Evolutionary conservation across 2,888 invertebrate genomes (phyloP), one percentile per base, ranked within the genome.

Genomic region (Plusia festucae): DNA sequence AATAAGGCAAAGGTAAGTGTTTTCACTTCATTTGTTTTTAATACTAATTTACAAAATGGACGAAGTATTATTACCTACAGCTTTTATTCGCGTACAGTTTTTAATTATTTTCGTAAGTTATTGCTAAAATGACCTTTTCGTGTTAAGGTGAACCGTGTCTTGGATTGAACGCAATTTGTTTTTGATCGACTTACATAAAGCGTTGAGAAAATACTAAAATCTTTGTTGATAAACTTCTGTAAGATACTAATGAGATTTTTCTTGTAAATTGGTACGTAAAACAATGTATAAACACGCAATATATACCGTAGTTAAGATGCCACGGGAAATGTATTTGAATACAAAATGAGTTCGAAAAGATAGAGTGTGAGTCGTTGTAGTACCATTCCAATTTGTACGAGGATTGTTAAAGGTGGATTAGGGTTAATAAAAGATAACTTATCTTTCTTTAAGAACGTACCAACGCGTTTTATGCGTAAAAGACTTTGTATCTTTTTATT

Each of bases 111-210:
- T 55, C 16, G 7, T 27, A 2, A 53, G 24, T 59, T 61, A 73
- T 56, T 49, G 27, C 20, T 40, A 61, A 64, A 44, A 65, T 78
- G 81, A 79, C 81, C 82, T 81, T 81, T 76, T 76, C 13, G 7
- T n/a, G 24, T 15, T 58, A 60, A 68, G 68, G 59, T 69, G 62
- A 69, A 60, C 70, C 32, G 63, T 55, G 62, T 78, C 76, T 65
- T 60, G 46, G 58, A 55, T 9, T 57, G 56, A 76, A 66, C 63
- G 13, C 56, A 56, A 73, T 73, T 76, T 78, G 61, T 76, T 81
- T 67, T 65, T n/a, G 56, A 68, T 65, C 24, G 13, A 9, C 44
- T 78, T 76, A 70, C 55, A 68, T 70, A 63, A 65, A 73, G 58
- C 13, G 3, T 9, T 18, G 13, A 27, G 5, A 20, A 9, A 44